Base-by-base conservation (phyloP, 2,113 vertebrate species). In the Diadophis punctatus region DNA sequence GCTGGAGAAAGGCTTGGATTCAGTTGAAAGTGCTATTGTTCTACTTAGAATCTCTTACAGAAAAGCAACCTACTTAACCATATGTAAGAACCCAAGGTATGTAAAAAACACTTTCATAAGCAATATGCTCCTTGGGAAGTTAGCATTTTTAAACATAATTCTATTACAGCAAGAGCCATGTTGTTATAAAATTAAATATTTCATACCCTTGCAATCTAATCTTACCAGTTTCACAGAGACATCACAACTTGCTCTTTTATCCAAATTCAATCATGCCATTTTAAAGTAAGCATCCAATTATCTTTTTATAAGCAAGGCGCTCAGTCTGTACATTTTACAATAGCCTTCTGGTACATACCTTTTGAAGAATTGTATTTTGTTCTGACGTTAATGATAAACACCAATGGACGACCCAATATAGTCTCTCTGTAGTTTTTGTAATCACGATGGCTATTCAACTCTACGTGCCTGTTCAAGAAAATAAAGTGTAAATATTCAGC, bases 361-460 rank as follows among this genome's bases (percentile, higher is more conserved):
- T 94, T 95, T 7, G 93, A 91, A 30, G 84, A 91, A 22, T 85
- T 86, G 0, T 90, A 94, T 95, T 94, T 94, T 90, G 85, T 96
- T 91, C 87, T 94, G 8, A 94, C 63, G 0, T 96, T 96, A 80
- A 94, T 74, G n/a, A 97, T 96, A 94, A 97, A 97, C 34, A 96
- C 34, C 95, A 97, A 95, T 3, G 95, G 87, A 48, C 95, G 96
- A 88, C 94, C 96, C 92, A 96, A 16, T 55, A 97, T 91, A 0
- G 92, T 96, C 93, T 97, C 94, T 94, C 95, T 92, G 58, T 95
- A 96, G 90, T 96, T 94, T 95, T 97, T 96, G 90, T 97, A 96
- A 88, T 97, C 96, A 14, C 90, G 91, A 84, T 95, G 95, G 89
- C 89, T 96, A 49, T 91, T 95, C 43, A 96, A 55, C 52, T 94